These are phyloP conservation scores for Zingel zingel DNA, from an alignment of 2,113 vertebrate genomes.

Conservation along the genomic window DNA sequence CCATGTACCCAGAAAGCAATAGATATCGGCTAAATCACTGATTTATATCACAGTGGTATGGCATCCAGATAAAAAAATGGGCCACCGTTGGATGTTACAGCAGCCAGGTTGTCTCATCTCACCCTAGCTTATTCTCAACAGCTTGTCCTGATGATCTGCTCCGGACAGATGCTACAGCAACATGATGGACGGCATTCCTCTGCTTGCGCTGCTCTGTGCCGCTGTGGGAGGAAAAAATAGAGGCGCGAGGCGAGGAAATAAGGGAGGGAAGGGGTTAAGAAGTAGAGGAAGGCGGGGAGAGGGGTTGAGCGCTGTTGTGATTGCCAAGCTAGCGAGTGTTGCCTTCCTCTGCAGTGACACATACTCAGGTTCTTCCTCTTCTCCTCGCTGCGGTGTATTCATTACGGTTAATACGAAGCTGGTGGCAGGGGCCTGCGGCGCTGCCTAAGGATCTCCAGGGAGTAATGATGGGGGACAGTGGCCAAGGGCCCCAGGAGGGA, in stretches of 20 bases:
- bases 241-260: constrained; percentile 5
- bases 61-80: constrained; percentile 25
- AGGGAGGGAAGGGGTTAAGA: neutral
- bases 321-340: constrained; percentile 19
- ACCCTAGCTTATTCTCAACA: constrained; percentile 33
- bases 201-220: neutral
- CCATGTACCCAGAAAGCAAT: neutral
- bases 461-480: constrained; percentile 77
- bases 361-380: constrained; percentile 29
- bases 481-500: constrained; percentile 74
- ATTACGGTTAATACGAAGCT: constrained; percentile 70
- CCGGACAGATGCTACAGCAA: constrained; percentile 50
- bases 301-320: neutral
- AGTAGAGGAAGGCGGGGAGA: no score
- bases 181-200: constrained; percentile 49
- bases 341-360: constrained; percentile 55
- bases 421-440: constrained; percentile 58
- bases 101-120: constrained; percentile 26
- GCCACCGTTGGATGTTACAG: constrained; percentile 26
- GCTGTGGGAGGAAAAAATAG: constrained; percentile 20
- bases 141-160: constrained; percentile 60
- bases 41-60: neutral
- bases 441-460: constrained; percentile 65
- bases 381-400: constrained; percentile 64
- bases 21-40: neutral